phyloP scores from a whole-genome alignment of 1,140 invertebrate species.

The Ruditapes philippinarum region DNA sequence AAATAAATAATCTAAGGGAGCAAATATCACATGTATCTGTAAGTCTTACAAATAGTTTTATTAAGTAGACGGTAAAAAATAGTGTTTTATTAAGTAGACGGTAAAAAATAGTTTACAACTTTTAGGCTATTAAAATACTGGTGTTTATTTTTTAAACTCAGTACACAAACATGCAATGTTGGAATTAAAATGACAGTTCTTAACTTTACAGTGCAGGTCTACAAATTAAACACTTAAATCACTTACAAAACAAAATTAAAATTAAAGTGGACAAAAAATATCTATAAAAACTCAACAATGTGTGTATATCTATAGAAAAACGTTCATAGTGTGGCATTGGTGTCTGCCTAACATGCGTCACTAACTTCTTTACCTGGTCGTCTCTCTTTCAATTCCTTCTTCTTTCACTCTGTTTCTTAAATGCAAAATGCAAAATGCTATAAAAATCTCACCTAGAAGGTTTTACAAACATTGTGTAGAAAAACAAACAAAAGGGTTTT shows the following conservation, averaged over 20 bases:
- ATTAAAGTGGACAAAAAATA: not conserved
- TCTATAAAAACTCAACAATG: slow-evolving; percentile 22
- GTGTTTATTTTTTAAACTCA: too few relatives aligned
- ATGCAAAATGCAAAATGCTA: slow-evolving; percentile 24
- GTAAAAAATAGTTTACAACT: too few relatives aligned
- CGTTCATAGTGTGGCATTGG: not conserved
- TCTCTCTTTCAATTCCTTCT: not conserved
- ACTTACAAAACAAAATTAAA: not conserved
- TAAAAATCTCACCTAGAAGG: not conserved
- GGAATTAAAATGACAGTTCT: too few relatives aligned
- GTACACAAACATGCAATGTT: too few relatives aligned
- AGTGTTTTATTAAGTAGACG: too few relatives aligned
- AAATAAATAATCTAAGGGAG: too few relatives aligned
- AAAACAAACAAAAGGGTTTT: too few relatives aligned
- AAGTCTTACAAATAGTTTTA: too few relatives aligned
- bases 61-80: too few relatives aligned
- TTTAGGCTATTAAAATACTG: too few relatives aligned
- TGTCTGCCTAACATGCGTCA: slow-evolving; percentile 8
- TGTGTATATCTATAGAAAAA: slow-evolving; percentile 17
- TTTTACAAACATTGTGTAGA: too few relatives aligned
- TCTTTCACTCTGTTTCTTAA: slow-evolving; percentile 27
- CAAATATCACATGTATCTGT: too few relatives aligned
- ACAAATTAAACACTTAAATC: not conserved
- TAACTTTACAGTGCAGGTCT: not conserved
- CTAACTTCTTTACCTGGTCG: slow-evolving; percentile 11